Evolutionary conservation across 2,113 vertebrate genomes (phyloP).

Genomic region (Erpornis zantholeuca): DNA sequence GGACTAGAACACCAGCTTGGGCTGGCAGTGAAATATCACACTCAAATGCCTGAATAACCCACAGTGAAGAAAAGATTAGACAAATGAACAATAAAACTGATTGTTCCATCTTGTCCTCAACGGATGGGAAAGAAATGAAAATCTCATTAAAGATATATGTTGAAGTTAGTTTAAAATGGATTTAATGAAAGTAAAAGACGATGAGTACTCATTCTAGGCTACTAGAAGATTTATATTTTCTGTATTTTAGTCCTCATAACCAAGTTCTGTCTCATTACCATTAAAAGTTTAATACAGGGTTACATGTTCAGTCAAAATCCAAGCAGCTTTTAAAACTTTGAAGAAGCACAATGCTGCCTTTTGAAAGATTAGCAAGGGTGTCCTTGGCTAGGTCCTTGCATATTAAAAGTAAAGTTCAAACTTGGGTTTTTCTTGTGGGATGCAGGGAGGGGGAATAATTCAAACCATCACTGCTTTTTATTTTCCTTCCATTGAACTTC

Average conservation of each 20-base stretch:
- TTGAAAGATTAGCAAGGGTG: conserved; percentile 13
- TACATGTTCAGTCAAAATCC: neutral
- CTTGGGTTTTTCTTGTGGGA: neutral
- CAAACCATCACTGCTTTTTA: neutral
- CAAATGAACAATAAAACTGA: conserved; percentile 54
- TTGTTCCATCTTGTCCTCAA: conserved; percentile 8
- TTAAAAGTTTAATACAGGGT: conserved; percentile 24
- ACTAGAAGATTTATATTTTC: conserved; percentile 33
- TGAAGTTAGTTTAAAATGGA: conserved; percentile 53
- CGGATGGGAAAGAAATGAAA: conserved; percentile 50
- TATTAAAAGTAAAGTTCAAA: conserved; percentile 44
- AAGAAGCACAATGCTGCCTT: conserved; percentile 31
- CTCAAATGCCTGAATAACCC: conserved; percentile 5
- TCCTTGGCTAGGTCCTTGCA: conserved; percentile 52
- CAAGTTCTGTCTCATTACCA: conserved; percentile 7
- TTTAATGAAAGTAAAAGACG: conserved; percentile 35
- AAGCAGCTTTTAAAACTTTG: conserved; percentile 7
- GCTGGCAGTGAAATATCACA: conserved; percentile 1
- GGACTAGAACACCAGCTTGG: neutral
- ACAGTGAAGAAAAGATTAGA: conserved; percentile 38
- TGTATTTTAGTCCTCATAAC: conserved; percentile 2
- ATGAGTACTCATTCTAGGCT: neutral
- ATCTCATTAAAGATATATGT: conserved; percentile 48
- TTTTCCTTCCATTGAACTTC: neutral
- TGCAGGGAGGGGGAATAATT: neutral